phyloP scores from a whole-genome alignment of 2,797 vertebrate genomes.

The Erithacus rubecula region DNA sequence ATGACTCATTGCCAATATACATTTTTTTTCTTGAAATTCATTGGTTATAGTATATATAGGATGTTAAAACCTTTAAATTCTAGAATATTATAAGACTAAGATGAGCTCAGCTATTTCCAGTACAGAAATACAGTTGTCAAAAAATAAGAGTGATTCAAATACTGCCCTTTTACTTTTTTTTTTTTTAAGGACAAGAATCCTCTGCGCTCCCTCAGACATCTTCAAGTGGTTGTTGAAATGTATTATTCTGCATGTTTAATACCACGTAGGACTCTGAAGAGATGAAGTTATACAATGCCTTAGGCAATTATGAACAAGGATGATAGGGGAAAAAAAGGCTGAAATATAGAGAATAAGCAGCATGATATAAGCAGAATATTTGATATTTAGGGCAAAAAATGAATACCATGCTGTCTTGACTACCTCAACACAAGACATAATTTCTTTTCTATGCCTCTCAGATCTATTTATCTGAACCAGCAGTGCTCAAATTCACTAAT shows the following conservation, averaged over 20 bases:
- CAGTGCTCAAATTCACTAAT: slow-evolving; percentile 69
- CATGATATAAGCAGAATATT: slow-evolving; percentile 36
- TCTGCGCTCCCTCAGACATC: not conserved
- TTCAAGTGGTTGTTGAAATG: slow-evolving; percentile 30
- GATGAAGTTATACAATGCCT: slow-evolving; percentile 52
- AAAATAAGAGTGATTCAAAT: not conserved
- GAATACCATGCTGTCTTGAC: not conserved
- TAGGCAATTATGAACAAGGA: slow-evolving; percentile 42
- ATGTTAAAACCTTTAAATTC: not conserved
- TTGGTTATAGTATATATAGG: not conserved
- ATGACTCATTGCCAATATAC: slow-evolving; percentile 2
- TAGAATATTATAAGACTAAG: not conserved
- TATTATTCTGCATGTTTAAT: slow-evolving; percentile 52
- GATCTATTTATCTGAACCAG: slow-evolving; percentile 48
- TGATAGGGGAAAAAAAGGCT: not conserved
- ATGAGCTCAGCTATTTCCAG: not conserved
- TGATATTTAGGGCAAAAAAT: slow-evolving; percentile 22
- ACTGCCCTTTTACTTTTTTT: not conserved
- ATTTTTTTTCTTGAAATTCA: slow-evolving; percentile 1
- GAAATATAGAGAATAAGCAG: not conserved
- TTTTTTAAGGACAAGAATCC: slow-evolving; percentile 5
- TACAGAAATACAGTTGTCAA: not conserved
- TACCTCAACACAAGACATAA: not conserved
- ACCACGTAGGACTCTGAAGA: not conserved
- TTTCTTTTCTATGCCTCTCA: slow-evolving; percentile 23